phyloP scores from a whole-genome alignment of 2,888 invertebrate species.

The Drosophila merina region DNA sequence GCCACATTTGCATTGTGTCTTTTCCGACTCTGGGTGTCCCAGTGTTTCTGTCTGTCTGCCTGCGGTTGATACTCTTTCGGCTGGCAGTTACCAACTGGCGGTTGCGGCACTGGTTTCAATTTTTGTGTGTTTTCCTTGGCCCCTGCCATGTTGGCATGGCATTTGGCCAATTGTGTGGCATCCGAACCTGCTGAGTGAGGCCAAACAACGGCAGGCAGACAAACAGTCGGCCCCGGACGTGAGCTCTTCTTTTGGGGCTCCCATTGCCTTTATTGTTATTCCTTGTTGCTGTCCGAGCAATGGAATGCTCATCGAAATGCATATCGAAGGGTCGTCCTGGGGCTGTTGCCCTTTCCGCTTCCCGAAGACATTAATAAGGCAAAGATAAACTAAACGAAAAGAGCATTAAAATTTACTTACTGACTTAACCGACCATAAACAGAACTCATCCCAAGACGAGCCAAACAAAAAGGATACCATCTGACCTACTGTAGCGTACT shows the following conservation, averaged over 20 bases:
- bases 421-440: constrained; percentile 51
- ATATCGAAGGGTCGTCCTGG: constrained; percentile 27
- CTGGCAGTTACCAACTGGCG: constrained; percentile 42
- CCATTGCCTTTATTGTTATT: constrained; percentile 33
- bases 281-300: constrained; percentile 20
- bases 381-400: constrained; percentile 46
- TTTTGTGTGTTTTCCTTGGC: constrained; percentile 38
- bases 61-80: constrained; percentile 41
- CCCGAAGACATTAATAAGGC: constrained; percentile 38
- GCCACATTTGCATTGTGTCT: constrained; percentile 8
- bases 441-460: constrained; percentile 15
- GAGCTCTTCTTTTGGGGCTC: constrained; percentile 24
- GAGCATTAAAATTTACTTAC: constrained; percentile 56
- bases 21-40: neutral
- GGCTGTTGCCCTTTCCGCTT: constrained; percentile 3
- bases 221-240: constrained; percentile 13
- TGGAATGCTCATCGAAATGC: constrained; percentile 30
- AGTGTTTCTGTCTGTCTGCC: constrained; percentile 16
- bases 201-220: constrained; percentile 20
- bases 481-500: constrained; percentile 44
- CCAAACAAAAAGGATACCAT: constrained; percentile 29
- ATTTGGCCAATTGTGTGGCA: constrained; percentile 51
- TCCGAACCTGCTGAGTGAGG: constrained; percentile 43
- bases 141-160: constrained; percentile 37
- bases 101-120: constrained; percentile 46